Conservation (phyloP, 2,888 invertebrate species). For the Apamea sordens region DNA sequence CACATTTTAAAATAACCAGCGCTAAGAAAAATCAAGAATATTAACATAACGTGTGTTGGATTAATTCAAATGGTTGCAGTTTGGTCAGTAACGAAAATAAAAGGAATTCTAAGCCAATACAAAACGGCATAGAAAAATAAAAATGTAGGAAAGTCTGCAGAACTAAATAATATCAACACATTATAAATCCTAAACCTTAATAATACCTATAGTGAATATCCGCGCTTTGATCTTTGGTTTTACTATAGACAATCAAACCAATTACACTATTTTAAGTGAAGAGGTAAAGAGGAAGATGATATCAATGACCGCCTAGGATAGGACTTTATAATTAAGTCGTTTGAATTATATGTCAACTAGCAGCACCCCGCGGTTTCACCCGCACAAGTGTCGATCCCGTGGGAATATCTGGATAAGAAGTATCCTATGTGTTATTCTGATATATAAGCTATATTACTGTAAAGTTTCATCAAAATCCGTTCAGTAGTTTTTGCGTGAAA, state of each 20-base stretch:
- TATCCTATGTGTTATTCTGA: no score
- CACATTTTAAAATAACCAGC: constrained; percentile 72
- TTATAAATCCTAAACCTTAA: neutral
- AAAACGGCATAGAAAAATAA: neutral
- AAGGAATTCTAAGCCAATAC: constrained; percentile 26
- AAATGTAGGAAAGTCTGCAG: neutral
- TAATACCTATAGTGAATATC: neutral
- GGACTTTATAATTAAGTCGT: neutral
- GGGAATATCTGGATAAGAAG: no score
- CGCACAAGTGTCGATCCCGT: no score
- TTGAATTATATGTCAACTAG: neutral
- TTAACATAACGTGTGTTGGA: constrained; percentile 59
- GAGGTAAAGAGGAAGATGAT: neutral
- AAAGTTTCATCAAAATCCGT: no score
- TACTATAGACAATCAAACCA: neutral
- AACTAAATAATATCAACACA: neutral
- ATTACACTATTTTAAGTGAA: neutral
- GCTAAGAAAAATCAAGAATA: constrained; percentile 59
- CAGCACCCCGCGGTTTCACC: no score
- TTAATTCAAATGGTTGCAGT: constrained; percentile 51
- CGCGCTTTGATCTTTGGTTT: neutral
- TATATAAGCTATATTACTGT: no score
- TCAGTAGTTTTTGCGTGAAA: no score
- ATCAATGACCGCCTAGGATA: neutral
- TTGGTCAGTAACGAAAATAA: constrained; percentile 24